Percentiles rank a stretch among this genome's conserved stretches.
These are phyloP conservation scores for Papio anubis DNA, from an alignment of 2,113 vertebrate genomes.

Conservation along the genomic window DNA sequence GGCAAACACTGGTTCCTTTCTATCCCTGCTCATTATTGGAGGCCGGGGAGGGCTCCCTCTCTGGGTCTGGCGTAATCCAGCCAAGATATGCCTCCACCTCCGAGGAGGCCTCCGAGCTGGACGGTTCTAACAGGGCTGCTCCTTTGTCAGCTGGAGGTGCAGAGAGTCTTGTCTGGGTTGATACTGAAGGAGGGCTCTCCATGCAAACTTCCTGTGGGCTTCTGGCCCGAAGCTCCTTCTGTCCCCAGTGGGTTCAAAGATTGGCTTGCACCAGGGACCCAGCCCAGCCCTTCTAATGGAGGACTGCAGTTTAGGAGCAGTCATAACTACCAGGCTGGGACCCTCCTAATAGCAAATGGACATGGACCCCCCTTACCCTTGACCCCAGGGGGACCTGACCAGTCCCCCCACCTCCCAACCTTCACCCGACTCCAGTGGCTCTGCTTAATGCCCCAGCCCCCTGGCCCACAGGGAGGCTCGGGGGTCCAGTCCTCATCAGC, in stretches of 20 bases:
- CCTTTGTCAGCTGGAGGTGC: not conserved
- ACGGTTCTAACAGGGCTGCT: not conserved
- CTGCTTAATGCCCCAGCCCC: no score
- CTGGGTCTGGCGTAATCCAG: not conserved
- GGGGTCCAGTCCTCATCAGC: no score
- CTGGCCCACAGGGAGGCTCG: no score
- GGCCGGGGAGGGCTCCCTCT: not conserved
- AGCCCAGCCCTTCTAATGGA: not conserved
- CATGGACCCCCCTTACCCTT: not conserved
- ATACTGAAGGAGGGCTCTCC: not conserved
- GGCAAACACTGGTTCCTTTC: constrained; percentile 59
- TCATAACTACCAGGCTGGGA: not conserved
- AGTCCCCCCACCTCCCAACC: not conserved
- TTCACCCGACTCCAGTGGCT: no score
- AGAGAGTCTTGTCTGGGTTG: not conserved
- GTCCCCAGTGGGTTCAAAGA: not conserved
- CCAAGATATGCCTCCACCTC: accelerated
- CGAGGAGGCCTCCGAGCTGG: not conserved
- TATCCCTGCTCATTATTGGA: no score
- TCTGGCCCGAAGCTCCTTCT: not conserved
- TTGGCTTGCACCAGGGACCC: not conserved
- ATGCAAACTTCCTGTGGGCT: accelerated
- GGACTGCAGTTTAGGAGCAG: not conserved
- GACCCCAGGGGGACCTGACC: not conserved
- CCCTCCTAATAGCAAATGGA: not conserved